Percentiles rank a stretch among this genome's conserved stretches.
Conservation (phyloP, 1,140 invertebrate species). For the Pseudomyrmex sp. region DNA sequence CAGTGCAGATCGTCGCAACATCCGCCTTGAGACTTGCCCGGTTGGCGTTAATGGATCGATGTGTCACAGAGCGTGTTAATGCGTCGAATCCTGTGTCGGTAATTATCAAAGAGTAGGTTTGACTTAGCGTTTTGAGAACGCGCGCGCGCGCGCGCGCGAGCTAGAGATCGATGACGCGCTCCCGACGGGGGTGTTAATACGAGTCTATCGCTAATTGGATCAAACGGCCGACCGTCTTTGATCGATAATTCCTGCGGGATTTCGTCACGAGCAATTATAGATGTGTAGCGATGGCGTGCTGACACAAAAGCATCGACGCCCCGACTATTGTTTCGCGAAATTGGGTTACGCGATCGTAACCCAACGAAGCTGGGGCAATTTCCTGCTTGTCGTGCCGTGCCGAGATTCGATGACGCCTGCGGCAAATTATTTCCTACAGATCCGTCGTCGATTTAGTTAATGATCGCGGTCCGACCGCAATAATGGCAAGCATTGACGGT, state of each 20-base stretch:
- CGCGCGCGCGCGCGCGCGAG: neutral
- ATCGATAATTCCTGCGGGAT: constrained; percentile 61
- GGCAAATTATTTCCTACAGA: constrained; percentile 69
- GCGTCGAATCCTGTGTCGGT: constrained; percentile 40
- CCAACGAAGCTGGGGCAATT: constrained; percentile 66
- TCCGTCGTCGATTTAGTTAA: constrained; percentile 57
- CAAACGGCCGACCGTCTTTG: constrained; percentile 67
- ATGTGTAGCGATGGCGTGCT: constrained; percentile 15
- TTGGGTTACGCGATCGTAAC: constrained; percentile 68
- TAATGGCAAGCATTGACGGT: constrained; percentile 44
- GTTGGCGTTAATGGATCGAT: constrained; percentile 68
- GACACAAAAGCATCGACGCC: constrained; percentile 57
- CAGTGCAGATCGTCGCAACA: constrained; percentile 44
- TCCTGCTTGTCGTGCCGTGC: constrained; percentile 55
- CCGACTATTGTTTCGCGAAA: constrained; percentile 61
- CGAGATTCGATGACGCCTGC: constrained; percentile 66
- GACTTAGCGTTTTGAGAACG: constrained; percentile 21
- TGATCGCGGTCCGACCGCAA: constrained; percentile 58
- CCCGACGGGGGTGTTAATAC: constrained; percentile 33
- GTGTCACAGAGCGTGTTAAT: constrained; percentile 54
- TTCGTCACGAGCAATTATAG: constrained; percentile 72
- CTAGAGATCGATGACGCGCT: constrained; percentile 43
- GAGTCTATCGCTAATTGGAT: constrained; percentile 68
- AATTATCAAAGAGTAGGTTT: constrained; percentile 71
- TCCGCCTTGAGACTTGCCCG: constrained; percentile 49